phyloP scores from a whole-genome alignment of 35 echinoderm and acorn worm genomes.

The Stichopus chloronotus region DNA sequence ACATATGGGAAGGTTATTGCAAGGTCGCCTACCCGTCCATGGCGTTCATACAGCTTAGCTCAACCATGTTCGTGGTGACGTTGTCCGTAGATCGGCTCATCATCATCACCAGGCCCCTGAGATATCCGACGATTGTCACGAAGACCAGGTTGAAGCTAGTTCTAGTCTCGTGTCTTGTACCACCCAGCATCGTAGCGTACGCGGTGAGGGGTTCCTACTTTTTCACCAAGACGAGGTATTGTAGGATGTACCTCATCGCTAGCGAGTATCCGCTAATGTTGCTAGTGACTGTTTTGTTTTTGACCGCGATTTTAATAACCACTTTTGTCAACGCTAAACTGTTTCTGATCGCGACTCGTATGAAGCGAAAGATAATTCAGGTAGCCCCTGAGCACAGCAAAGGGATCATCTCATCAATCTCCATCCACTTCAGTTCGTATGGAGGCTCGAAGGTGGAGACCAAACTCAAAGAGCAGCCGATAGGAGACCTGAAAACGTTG shows the following conservation, averaged over 20 bases:
- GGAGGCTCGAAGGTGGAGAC: too few relatives aligned
- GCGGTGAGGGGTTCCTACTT: conserved; percentile 27
- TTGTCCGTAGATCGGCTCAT: conserved; percentile 35
- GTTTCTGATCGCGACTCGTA: conserved; percentile 26
- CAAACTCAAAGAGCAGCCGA: too few relatives aligned
- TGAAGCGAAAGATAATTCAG: conserved; percentile 12
- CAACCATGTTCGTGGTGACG: conserved; percentile 24
- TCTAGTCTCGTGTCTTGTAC: neutral
- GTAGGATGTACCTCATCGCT: conserved; percentile 9
- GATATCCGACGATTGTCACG: conserved; percentile 32
- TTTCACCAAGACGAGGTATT: conserved; percentile 19
- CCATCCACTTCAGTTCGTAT: conserved; percentile 10
- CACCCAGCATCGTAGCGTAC: conserved; percentile 24
- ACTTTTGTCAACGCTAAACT: conserved; percentile 46
- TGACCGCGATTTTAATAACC: neutral
- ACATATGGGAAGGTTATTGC: conserved; percentile 24
- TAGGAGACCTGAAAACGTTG: conserved; percentile 13
- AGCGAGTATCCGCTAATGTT: conserved; percentile 47
- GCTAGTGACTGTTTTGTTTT: neutral
- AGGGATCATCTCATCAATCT: neutral
- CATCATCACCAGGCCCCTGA: conserved; percentile 31
- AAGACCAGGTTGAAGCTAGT: neutral
- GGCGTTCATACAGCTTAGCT: conserved; percentile 37
- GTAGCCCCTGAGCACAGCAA: neutral
- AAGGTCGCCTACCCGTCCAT: conserved; percentile 40